Evolutionary conservation across 2,113 vertebrate genomes (phyloP).

Genomic region (Glaucidium brasilianum): DNA sequence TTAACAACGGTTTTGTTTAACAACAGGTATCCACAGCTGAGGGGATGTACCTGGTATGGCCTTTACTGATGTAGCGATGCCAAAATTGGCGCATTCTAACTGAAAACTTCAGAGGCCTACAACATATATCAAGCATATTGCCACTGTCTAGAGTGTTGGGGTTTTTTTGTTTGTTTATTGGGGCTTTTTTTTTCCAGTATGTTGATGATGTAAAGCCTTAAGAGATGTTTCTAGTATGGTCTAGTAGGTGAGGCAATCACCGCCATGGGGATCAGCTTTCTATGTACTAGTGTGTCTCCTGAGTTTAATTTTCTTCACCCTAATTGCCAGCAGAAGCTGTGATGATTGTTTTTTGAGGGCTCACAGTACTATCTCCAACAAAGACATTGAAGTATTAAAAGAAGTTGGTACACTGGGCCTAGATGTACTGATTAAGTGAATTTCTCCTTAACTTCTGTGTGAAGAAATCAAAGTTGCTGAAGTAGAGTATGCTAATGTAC

Average conservation of each 20-base stretch:
- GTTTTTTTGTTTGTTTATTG: too few species aligned
- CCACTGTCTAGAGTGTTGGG: background rate
- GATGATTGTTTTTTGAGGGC: background rate
- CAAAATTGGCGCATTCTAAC: background rate
- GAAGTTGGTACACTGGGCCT: background rate
- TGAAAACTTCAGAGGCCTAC: background rate
- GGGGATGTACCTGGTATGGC: background rate
- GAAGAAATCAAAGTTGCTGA: background rate
- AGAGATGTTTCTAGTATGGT: background rate
- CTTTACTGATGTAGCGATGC: background rate
- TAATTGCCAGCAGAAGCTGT: background rate
- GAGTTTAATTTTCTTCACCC: slow-evolving; percentile 23
- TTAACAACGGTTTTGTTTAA: background rate
- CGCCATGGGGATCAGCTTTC: background rate
- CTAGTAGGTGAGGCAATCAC: background rate
- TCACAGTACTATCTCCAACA: background rate
- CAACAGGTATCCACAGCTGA: background rate
- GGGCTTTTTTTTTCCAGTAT: background rate
- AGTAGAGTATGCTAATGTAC: background rate
- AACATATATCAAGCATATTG: background rate
- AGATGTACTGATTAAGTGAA: background rate
- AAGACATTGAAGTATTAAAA: background rate
- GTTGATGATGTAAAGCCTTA: background rate
- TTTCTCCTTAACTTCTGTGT: background rate
- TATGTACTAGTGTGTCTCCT: background rate